Evolutionary conservation across 2,888 invertebrate species (phyloP), one percentile per base, ranked within the genome.

Genomic region (Brenthis hecate): DNA sequence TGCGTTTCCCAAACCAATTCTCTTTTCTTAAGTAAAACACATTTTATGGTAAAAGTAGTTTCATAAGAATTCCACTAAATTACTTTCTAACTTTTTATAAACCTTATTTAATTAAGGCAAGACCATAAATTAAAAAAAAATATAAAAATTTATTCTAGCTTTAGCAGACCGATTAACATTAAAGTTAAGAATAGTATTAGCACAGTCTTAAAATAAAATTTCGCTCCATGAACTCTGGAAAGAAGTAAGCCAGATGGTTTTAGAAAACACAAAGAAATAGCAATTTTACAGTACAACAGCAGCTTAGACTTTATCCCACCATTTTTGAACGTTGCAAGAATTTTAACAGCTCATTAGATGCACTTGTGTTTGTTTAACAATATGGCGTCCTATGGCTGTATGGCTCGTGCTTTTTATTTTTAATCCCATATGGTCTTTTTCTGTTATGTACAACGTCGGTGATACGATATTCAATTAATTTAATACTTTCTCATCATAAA

Each of bases 211-310:
- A 55, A 56, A 56, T 51, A 43, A 56, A 70, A 63, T 63, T 66
- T 48, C 43, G 51, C 63, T 32, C 47, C 43, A 58, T 32, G 56
- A 69, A 66, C 66, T 58, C 47, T 63, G 56, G 43, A 43, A 69
- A 60, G 61, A 69, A 66, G 47, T 51, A 57, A 62, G 66, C 66
- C 66, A 70, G 69, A 70, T 63, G 69, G 66, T 70, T 43, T 19
- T 47, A 28, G 63, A 43, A 56, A 56, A 62, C 19, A 48, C 60
- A 61, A 66, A 69, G 69, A 62, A 66, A 70, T 70, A 58, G 63
- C 69, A 70, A 63, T 69, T 70, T 70, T 70, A 55, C 50, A 58
- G 54, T 56, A 60, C 60, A 58, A 66, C 50, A 66, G 28, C 60
- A 23, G 51, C 54, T 62, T 53, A 62, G 53, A 62, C 58, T 56